Base-by-base conservation (phyloP, 92 coral and sea anemone species). In the Epizoanthus illoricatus region DNA sequence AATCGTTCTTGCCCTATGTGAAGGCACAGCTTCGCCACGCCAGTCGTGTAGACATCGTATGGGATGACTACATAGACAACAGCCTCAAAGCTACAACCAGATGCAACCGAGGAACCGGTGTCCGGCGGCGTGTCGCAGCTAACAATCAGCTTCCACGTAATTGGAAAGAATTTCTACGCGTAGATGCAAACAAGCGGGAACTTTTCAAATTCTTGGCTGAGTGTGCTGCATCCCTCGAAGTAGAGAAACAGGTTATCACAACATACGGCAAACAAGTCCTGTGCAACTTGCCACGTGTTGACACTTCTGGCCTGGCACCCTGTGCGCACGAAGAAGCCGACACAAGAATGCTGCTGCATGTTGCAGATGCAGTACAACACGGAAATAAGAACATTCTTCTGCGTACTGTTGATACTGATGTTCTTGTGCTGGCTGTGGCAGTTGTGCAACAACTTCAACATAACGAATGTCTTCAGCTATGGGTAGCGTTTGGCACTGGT, bases 111-210 rank as follows among this genome's bases (percentile, higher is more conserved):
- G 80, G 87, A 49, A 39, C 33, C 90, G 92, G 85, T 66, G 84
- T 86, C 45, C 75, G 84, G 24, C 82, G 85, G 65, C 80, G 89
- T 4, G 89, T 85, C 13, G 59, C 75, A 63, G 87, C 87, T 39
- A 89, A 78, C 65, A 85, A 81, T 80, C 87, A 89, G 84, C 92
- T 89, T 57, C 89, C 87, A 24, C 82, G 87, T 58, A 52, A 85
- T 21, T 85, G 87, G 87, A 60, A 81, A 41, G 83, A 83, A 20
- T 85, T 89, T 76, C 69, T 88, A 33, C 76, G 83, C 4, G 85
- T 84, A 7, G 91, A 88, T 21, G 88, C 54, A 61, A 88, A 88
- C 85, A 88, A 88, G 71, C 76, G 55, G 7, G 81, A 79, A 73
- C 88, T 84, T 28, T 88, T 88, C 67, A 70, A 76, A 76, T 88